These are phyloP conservation scores for Thaleichthys pacificus DNA, from an alignment of 2,797 vertebrate species.

Conservation along the genomic window DNA sequence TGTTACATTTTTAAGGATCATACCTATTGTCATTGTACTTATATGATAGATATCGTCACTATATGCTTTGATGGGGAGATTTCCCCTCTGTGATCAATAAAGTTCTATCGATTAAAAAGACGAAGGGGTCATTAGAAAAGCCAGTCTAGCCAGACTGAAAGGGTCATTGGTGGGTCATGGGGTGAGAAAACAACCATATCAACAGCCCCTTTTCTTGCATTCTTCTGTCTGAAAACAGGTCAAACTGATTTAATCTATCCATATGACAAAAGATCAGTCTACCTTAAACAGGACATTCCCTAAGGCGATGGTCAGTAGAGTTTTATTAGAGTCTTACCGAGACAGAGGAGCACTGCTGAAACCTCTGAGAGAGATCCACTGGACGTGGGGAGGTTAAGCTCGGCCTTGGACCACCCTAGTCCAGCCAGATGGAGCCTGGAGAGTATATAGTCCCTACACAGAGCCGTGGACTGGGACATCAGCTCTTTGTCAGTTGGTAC, in stretches of 20 bases:
- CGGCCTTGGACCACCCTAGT: constrained; percentile 85
- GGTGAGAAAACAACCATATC: too few species aligned
- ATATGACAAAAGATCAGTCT: background rate
- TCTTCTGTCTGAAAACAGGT: background rate
- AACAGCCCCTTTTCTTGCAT: background rate
- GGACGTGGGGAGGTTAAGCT: constrained; percentile 70
- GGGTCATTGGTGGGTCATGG: too few species aligned
- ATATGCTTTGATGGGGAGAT: too few species aligned
- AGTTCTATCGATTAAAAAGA: too few species aligned
- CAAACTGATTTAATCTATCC: background rate
- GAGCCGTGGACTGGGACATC: constrained; percentile 88
- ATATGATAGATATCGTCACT: too few species aligned
- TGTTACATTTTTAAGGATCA: too few species aligned
- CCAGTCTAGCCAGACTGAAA: background rate
- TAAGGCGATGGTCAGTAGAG: background rate
- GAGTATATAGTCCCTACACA: constrained; percentile 93
- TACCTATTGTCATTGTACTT: too few species aligned
- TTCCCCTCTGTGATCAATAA: too few species aligned
- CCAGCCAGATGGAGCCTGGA: constrained; percentile 87
- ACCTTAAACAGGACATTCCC: background rate
- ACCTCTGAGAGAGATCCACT: constrained; percentile 81
- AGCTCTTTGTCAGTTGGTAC: constrained; percentile 91
- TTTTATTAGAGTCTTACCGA: constrained; percentile 72
- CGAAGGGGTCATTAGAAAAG: background rate
- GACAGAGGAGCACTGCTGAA: constrained; percentile 88